These are phyloP conservation scores for Hydropsyche betteni DNA, from an alignment of 2,888 invertebrate genomes.

Conservation along the genomic window DNA sequence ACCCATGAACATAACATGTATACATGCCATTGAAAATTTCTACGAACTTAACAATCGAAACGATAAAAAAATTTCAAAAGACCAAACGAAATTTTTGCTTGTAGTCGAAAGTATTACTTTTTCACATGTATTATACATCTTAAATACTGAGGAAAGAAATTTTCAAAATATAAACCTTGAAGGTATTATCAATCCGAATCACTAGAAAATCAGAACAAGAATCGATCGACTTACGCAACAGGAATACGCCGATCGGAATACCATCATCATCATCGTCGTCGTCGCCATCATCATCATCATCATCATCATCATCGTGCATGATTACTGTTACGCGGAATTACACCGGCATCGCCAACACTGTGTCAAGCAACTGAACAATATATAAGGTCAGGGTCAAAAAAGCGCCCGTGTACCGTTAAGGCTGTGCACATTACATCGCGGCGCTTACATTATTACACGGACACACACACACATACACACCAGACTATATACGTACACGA, in stretches of 20 bases:
- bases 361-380: conserved; percentile 42
- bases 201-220: not conserved
- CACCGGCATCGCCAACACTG: conserved; percentile 37
- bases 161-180: not conserved
- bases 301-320: conserved; percentile 31
- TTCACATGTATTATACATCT: too few relatives aligned
- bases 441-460: not conserved
- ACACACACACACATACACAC: too few relatives aligned
- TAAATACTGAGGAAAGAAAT: too few relatives aligned
- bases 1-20: too few relatives aligned
- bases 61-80: too few relatives aligned
- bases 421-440: conserved; percentile 13
- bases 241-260: conserved; percentile 25
- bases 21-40: too few relatives aligned
- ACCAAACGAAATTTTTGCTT: too few relatives aligned
- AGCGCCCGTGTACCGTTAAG: conserved; percentile 40
- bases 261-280: conserved; percentile 15
- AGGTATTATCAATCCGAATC: not conserved
- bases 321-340: conserved; percentile 40
- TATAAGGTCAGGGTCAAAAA: conserved; percentile 42
- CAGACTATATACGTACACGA: too few relatives aligned
- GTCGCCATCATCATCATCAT: too few relatives aligned
- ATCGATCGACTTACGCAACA: conserved; percentile 21
- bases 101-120: too few relatives aligned
- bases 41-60: too few relatives aligned